These are phyloP conservation scores for Phengaris arion DNA, from an alignment of 2,888 invertebrate species.

Conservation along the genomic window DNA sequence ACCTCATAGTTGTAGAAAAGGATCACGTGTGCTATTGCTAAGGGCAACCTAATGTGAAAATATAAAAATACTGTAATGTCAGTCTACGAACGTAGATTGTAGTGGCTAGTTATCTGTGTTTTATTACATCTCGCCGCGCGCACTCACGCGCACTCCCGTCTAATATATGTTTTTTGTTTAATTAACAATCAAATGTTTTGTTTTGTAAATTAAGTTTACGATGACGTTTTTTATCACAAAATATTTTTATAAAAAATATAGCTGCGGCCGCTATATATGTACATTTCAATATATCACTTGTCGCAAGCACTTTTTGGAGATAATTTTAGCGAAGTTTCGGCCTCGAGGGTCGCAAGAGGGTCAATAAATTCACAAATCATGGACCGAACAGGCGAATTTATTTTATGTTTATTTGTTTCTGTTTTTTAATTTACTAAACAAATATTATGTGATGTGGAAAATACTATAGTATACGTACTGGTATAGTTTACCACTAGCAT, in stretches of 20 bases:
- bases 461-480: too few relatives aligned
- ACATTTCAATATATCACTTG: slow-evolving; percentile 6
- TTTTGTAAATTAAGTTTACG: slow-evolving; percentile 1
- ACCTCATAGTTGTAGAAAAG: too few relatives aligned
- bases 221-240: not conserved
- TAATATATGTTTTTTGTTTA: slow-evolving; percentile 21
- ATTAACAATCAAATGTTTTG: slow-evolving; percentile 15
- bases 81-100: not conserved
- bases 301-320: slow-evolving; percentile 1
- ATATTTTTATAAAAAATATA: not conserved
- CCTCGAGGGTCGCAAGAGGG: slow-evolving; percentile 1
- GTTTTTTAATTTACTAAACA: not conserved
- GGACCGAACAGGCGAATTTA: not conserved
- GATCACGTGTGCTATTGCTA: not conserved
- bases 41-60: not conserved
- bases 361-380: not conserved
- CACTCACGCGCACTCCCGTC: not conserved
- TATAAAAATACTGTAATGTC: not conserved
- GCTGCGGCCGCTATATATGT: not conserved
- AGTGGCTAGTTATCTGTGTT: not conserved
- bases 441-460: too few relatives aligned
- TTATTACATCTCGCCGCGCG: slow-evolving; percentile 9
- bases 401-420: not conserved
- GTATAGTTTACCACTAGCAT: too few relatives aligned
- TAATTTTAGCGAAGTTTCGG: slow-evolving; percentile 7